Evolutionary conservation across 1,140 invertebrate genomes (phyloP).

Genomic region (Thereuonema tuberculata): DNA sequence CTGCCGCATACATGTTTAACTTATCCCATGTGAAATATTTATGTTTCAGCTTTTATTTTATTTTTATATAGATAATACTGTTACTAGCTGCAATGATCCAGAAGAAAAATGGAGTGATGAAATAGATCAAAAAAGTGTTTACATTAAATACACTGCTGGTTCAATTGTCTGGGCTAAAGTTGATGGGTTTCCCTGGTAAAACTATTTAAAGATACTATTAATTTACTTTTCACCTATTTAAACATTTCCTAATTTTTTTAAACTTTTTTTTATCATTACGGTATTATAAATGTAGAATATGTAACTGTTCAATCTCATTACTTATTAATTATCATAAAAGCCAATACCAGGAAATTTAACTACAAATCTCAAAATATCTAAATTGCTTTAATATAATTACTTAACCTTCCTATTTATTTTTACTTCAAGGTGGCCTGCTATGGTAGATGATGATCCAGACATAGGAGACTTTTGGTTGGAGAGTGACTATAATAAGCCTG

Average conservation of each 20-base stretch:
- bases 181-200: conserved; percentile 28
- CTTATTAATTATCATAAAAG: too few species aligned
- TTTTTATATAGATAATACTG: conserved; percentile 36
- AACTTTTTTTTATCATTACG: conserved; percentile 19
- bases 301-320: conserved; percentile 52
- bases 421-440: conserved; percentile 49
- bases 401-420: too few species aligned
- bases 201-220: not conserved
- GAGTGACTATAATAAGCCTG: conserved; percentile 21
- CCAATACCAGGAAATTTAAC: too few species aligned
- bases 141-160: conserved; percentile 33
- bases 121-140: conserved; percentile 23
- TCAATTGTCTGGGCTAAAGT: conserved; percentile 32
- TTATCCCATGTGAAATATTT: too few species aligned
- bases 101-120: conserved; percentile 31
- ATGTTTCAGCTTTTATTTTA: too few species aligned
- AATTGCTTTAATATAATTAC: too few species aligned
- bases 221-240: too few species aligned
- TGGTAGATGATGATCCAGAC: conserved; percentile 53
- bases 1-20: too few species aligned
- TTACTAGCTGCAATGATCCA: conserved; percentile 36
- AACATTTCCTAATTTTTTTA: too few species aligned
- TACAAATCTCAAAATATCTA: too few species aligned
- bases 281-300: conserved; percentile 40
- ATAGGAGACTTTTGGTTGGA: conserved; percentile 43